These are phyloP conservation scores for Echinops telfairi DNA, from an alignment of 2,113 vertebrate species.

Conservation along the genomic window DNA sequence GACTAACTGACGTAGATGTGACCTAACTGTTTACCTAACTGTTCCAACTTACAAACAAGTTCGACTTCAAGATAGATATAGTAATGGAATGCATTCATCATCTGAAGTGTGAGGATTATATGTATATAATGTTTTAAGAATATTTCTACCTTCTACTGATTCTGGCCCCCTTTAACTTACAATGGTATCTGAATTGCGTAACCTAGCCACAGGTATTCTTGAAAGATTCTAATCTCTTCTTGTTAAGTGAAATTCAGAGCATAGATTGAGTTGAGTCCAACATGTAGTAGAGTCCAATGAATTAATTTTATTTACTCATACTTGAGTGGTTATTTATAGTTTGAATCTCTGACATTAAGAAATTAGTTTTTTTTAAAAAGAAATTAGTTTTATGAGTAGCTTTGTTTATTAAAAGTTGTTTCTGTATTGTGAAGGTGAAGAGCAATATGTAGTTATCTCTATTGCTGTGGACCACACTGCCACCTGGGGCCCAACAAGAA, in stretches of 20 bases:
- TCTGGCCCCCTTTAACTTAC: conserved; percentile 1
- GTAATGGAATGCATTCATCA: too few relatives aligned
- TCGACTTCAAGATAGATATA: too few relatives aligned
- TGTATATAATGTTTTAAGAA: too few relatives aligned
- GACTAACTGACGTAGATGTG: too few relatives aligned
- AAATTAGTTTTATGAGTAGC: background rate
- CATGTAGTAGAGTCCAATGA: background rate
- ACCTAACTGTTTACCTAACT: too few relatives aligned
- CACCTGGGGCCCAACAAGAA: conserved; percentile 34
- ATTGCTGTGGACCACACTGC: conserved; percentile 57
- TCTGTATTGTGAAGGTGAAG: background rate
- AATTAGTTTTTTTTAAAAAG: too few relatives aligned
- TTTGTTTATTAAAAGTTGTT: background rate
- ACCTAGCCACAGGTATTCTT: background rate
- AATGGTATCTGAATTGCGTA: background rate
- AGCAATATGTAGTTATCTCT: background rate
- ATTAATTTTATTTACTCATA: conserved; percentile 25
- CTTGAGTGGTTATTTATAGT: background rate
- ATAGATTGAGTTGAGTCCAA: background rate
- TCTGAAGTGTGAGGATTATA: too few relatives aligned
- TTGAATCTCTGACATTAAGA: background rate
- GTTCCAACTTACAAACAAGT: too few relatives aligned
- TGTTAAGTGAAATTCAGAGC: background rate
- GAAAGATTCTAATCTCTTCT: conserved; percentile 25
- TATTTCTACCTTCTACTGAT: too few relatives aligned